Base-by-base conservation (phyloP, 2,113 vertebrate genomes). In the Calyptommatus sinebrachiatus region DNA sequence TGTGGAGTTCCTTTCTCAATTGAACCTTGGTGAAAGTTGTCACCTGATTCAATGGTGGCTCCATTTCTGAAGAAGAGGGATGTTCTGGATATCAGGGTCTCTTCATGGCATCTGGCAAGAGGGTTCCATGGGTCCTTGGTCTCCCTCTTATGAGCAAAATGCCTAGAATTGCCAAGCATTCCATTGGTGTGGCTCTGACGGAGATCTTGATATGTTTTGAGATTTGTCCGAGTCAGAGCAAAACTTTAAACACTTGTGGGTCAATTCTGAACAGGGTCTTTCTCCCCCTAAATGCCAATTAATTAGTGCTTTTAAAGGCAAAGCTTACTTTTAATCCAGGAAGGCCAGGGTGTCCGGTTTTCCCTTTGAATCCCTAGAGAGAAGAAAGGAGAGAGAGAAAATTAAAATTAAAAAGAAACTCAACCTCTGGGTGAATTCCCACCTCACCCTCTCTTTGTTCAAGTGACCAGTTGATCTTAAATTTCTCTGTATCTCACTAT, bases 301-400 rank as follows among this genome's bases (percentile, higher is more conserved):
- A 57, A 61, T 31, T 29, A 14, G 5, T 60, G 35, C 65, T 48
- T 6, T 69, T 50, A 60, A 0, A 0, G 35, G 31, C 31, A 26
- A 2, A 28, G 0, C 88, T 71, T 85, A 96, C 96, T 91, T 97
- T 97, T 0, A 86, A 92, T 73, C 96, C 96, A 0, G 96, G 96
- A 2, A 95, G 92, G 45, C 96, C 96, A 0, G 95, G 94, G 26
- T 96, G 96, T 10, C 96, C 96, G 0, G 95, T 92, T 85, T 96
- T 96, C 62, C 96, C 96, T 80, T 97, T 96, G 91, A 96, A 97
- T 20, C 96, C 96, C 96, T 97, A 88, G 24, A 80, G 71, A 83
- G 74, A 85, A 77, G 73, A 41, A 74, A 76, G 73, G 83, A 77
- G 48, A 63, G 35, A 45, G 16, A 68, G 11, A 11, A 10, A 53